A percentile compares a stretch with the other conserved stretches of the same genome.
Conservation (phyloP, 2,113 vertebrate species). For the Lepidothrix coronata region DNA sequence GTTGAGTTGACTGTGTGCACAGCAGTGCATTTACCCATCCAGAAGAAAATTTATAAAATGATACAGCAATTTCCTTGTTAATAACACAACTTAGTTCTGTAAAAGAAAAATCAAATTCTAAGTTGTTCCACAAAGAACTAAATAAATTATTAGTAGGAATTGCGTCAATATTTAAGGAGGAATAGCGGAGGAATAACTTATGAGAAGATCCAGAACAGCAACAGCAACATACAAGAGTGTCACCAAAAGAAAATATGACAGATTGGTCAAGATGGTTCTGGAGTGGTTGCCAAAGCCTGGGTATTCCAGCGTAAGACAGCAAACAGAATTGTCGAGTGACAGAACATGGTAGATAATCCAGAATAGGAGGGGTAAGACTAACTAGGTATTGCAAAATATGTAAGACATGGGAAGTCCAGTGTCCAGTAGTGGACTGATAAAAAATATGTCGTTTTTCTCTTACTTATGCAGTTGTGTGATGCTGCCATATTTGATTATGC, state of each 20-base stretch:
- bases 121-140: background rate
- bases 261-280: background rate
- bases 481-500: background rate
- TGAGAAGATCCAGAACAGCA: background rate
- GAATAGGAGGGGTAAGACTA: background rate
- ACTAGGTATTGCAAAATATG: background rate
- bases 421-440: background rate
- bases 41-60: background rate
- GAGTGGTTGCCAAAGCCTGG: background rate
- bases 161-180: background rate
- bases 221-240: background rate
- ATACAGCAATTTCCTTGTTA: background rate
- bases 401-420: background rate
- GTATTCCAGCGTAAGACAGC: background rate
- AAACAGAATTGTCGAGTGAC: background rate
- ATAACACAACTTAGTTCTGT: background rate
- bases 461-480: background rate
- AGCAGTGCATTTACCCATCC: background rate
- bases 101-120: background rate
- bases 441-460: background rate
- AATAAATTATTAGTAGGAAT: background rate
- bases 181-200: background rate
- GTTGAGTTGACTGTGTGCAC: background rate
- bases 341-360: background rate
- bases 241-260: background rate